Percentiles rank a stretch among this genome's conserved stretches.
These are phyloP conservation scores for Agrilus biguttatus DNA, from an alignment of 2,888 invertebrate genomes.

Conservation along the genomic window DNA sequence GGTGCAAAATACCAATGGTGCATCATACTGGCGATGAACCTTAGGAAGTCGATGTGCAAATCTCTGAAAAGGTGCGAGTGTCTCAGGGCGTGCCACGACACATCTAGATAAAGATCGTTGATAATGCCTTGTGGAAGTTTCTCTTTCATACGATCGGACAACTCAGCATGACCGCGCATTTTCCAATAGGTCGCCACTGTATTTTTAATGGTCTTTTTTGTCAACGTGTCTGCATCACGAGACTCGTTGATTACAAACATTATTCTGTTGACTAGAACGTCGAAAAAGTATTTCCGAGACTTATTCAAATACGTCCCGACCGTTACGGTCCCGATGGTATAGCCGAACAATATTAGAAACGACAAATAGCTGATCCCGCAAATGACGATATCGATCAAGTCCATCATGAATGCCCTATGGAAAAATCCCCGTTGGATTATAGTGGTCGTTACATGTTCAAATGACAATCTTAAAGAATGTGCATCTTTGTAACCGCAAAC, in stretches of 20 bases:
- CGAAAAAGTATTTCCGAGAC: not conserved
- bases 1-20: conserved; percentile 11
- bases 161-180: conserved; percentile 7
- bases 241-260: not conserved
- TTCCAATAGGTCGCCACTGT: conserved; percentile 4
- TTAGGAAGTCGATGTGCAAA: conserved; percentile 10
- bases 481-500: too few relatives aligned
- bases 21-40: conserved; percentile 9
- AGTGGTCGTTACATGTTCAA: too few relatives aligned
- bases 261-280: too few relatives aligned
- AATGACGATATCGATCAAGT: not conserved
- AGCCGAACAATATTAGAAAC: not conserved
- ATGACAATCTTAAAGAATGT: not conserved
- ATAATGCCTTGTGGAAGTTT: conserved; percentile 10
- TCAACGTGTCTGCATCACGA: not conserved
- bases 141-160: conserved; percentile 2
- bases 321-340: not conserved
- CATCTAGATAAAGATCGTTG: conserved; percentile 11
- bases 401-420: too few relatives aligned
- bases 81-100: conserved; percentile 12
- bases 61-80: conserved; percentile 14
- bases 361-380: not conserved
- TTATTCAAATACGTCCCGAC: not conserved
- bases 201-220: not conserved
- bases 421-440: too few relatives aligned